Conservation (phyloP, 2,113 vertebrate species). For the Osmerus eperlanus region DNA sequence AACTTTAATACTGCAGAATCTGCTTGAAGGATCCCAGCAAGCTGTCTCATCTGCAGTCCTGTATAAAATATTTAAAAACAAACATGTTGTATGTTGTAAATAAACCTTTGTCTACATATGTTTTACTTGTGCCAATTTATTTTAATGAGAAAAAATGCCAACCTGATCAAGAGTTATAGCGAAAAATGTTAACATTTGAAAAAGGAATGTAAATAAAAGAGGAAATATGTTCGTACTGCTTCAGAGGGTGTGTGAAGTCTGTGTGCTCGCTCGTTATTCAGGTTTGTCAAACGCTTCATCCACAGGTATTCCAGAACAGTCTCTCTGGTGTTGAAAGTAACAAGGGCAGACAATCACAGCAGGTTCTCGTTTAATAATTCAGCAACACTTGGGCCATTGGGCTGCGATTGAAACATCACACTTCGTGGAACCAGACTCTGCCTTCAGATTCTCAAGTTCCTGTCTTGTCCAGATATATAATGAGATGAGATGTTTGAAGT, state of each 20-base stretch:
- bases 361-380: too few species aligned
- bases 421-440: too few species aligned
- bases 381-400: too few species aligned
- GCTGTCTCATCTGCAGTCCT: slow-evolving; percentile 99
- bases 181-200: slow-evolving; percentile 83
- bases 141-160: slow-evolving; percentile 81
- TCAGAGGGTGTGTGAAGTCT: slow-evolving; percentile 76
- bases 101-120: slow-evolving; percentile 99
- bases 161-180: slow-evolving; percentile 76
- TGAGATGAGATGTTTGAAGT: too few species aligned
- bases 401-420: too few species aligned
- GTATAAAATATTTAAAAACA: slow-evolving; percentile 99
- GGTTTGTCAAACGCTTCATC: slow-evolving; percentile 2
- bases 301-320: too few species aligned
- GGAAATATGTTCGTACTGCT: slow-evolving; percentile 84
- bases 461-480: too few species aligned
- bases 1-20: slow-evolving; percentile 99
- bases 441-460: too few species aligned
- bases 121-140: slow-evolving; percentile 97
- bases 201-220: slow-evolving; percentile 85
- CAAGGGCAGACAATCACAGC: too few species aligned
- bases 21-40: slow-evolving; percentile 94
- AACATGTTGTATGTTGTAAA: slow-evolving; percentile 99
- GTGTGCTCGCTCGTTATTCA: slow-evolving; percentile 51
- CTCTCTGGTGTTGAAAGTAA: too few species aligned